phyloP scores from a whole-genome alignment of 2,797 vertebrate genomes.

The Taeniopygia guttata region DNA sequence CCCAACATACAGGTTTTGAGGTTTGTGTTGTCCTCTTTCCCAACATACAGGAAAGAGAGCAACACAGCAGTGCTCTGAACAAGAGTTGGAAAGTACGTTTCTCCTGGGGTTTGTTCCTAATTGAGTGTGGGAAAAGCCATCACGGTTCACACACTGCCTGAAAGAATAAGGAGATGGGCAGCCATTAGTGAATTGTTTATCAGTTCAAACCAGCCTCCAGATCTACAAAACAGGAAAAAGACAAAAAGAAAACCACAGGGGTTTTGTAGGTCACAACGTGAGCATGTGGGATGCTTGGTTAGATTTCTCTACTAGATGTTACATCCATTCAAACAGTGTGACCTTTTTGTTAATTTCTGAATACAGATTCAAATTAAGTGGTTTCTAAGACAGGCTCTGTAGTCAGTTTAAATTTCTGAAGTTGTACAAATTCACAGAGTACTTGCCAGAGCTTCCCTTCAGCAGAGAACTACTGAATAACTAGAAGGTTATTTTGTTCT shows the following conservation, averaged over 20 bases:
- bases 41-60: not conserved
- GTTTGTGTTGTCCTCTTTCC: too few relatives aligned
- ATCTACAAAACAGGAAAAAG: not conserved
- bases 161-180: not conserved
- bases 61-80: not conserved
- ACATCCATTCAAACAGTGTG: not conserved
- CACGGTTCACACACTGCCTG: not conserved
- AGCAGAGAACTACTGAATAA: not conserved
- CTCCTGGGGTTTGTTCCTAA: not conserved
- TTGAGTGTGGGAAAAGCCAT: not conserved
- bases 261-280: not conserved
- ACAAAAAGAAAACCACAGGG: not conserved
- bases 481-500: not conserved
- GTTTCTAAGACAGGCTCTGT: not conserved
- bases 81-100: not conserved
- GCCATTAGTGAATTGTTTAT: not conserved
- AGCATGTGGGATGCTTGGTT: not conserved
- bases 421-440: not conserved
- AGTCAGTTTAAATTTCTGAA: not conserved
- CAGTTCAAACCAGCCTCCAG: not conserved
- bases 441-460: not conserved
- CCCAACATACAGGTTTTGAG: too few relatives aligned
- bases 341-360: not conserved
- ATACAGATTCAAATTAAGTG: not conserved
- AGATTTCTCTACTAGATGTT: not conserved